Base-by-base conservation (phyloP, 2,888 invertebrate genomes). In the Campopleginae sp. region DNA sequence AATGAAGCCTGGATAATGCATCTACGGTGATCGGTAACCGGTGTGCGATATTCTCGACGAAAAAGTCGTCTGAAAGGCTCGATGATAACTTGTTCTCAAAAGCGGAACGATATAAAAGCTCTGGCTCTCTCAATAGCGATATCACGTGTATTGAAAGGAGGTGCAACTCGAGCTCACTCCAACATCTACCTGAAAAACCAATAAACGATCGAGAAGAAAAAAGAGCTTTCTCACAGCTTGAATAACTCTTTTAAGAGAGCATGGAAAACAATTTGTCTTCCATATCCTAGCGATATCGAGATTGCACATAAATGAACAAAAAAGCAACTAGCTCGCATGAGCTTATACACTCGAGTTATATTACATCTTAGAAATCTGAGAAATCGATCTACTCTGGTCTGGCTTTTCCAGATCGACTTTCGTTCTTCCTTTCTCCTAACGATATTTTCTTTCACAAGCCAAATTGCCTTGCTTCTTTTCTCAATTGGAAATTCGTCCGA, bases 201-300 rank as follows among this genome's bases (percentile, higher is more conserved):
- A 58, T 58, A 58, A 27, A 58, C 58, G 72, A 38, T 38, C 51
- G 42, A n/a, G 48, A 23, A 44, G 61, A 19, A 42, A 19, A 48
- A 61, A 33, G 38, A 74, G 74, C 63, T 77, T 77, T 61, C n/a
- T n/a, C 66, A 58, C 48, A 63, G 70, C 48, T 77, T 58, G 27
- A 66, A 78, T 66, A 42, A 33, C 68, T 68, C 27, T 33, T 70
- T 8, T 8, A 38, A 44, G n/a, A 51, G 14, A 42, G 23, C 48
- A 23, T 10, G 72, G 46, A 80, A 77, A 38, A 71, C 76, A 76
- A 77, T 81, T 81, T 81, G 51, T 78, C 44, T 51, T 74, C 51
- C 68, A 14, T 66, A 46, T 38, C 51, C 66, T 19, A 58, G 44
- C 71, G 77, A 58, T 14, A 80, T 66, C 42, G 38, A 72, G 58